Evolutionary conservation across 2,797 vertebrate genomes (phyloP).

Genomic region (Sebastes vulpes): DNA sequence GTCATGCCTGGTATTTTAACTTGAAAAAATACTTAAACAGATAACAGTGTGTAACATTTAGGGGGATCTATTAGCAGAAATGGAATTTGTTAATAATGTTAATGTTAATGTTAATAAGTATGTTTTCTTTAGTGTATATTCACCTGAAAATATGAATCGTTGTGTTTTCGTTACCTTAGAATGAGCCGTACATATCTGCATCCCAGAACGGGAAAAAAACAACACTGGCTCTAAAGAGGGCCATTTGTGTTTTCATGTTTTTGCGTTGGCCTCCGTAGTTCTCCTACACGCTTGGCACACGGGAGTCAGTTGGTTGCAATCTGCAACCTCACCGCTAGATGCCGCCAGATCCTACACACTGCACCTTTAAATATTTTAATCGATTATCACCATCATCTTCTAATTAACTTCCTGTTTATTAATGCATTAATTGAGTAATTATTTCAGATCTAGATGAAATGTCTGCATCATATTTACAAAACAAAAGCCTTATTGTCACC

Average conservation of each 20-base stretch:
- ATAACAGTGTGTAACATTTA: too few species aligned
- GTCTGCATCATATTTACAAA: neutral
- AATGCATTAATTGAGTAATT: neutral
- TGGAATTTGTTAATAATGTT: too few species aligned
- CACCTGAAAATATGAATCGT: too few species aligned
- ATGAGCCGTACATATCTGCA: neutral
- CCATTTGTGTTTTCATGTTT: too few species aligned
- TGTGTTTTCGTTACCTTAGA: neutral
- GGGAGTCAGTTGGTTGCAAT: neutral
- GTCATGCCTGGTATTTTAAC: too few species aligned
- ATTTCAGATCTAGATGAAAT: neutral
- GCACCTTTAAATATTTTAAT: neutral
- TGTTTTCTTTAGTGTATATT: too few species aligned
- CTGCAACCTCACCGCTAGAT: neutral
- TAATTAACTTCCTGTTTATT: neutral
- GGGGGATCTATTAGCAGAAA: too few species aligned
- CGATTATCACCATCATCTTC: neutral
- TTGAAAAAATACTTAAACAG: neutral
- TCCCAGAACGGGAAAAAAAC: too few species aligned
- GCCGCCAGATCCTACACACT: neutral
- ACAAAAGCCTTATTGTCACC: neutral
- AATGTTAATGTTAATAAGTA: too few species aligned
- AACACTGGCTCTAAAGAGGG: too few species aligned
- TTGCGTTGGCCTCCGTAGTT: accelerated
- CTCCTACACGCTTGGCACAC: too few species aligned